Conservation (phyloP, 2,888 invertebrate genomes). For the Chrysolina haemoptera region DNA sequence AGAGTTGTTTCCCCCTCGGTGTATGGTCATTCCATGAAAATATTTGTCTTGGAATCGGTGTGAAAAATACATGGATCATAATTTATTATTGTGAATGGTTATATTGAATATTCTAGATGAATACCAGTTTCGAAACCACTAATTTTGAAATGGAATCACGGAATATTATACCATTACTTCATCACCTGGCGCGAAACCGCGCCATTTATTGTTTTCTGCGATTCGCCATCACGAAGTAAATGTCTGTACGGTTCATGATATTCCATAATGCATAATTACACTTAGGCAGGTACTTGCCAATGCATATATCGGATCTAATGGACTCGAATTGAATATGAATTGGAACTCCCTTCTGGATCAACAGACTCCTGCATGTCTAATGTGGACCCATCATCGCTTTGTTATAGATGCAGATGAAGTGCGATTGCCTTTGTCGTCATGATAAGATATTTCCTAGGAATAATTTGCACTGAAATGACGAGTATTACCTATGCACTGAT, state of each 20-base stretch:
- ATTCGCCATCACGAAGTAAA: slow-evolving; percentile 8
- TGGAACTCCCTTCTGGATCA: slow-evolving; percentile 28
- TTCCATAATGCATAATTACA: slow-evolving; percentile 17
- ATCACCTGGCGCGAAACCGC: not conserved
- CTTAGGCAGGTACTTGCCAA: slow-evolving; percentile 13
- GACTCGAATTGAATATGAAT: slow-evolving; percentile 15
- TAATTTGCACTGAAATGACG: not conserved
- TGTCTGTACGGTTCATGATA: slow-evolving; percentile 15
- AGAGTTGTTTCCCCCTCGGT: no score
- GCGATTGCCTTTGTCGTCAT: not conserved
- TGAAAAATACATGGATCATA: no score
- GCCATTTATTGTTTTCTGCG: not conserved
- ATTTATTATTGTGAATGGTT: no score
- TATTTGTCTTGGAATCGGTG: no score
- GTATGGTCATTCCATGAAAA: no score
- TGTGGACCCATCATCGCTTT: slow-evolving; percentile 8
- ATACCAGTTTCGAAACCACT: no score
- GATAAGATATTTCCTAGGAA: not conserved
- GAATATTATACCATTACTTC: not conserved
- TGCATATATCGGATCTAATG: slow-evolving; percentile 14
- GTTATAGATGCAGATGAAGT: slow-evolving; percentile 20
- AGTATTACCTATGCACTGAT: no score
- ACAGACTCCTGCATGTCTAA: slow-evolving; percentile 29
- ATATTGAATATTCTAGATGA: no score
- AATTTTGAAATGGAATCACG: no score